A percentile compares a stretch with the other conserved stretches of the same genome.
phyloP scores from a whole-genome alignment of 2,888 invertebrate genomes.

The Lagria hirta region DNA sequence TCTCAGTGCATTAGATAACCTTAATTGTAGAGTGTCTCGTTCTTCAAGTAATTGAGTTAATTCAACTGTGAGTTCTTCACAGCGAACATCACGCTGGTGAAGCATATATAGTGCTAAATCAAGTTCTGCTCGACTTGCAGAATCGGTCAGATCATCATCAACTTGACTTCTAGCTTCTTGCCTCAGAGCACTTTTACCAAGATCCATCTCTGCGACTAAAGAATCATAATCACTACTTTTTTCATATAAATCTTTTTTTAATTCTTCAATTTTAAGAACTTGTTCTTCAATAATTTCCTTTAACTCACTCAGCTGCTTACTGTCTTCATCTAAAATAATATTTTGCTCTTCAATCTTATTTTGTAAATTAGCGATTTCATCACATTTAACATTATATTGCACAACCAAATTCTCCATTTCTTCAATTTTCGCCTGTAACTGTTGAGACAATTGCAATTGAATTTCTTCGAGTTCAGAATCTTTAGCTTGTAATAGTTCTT shows the following conservation, averaged over 20 bases:
- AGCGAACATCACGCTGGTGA: slow-evolving; percentile 82
- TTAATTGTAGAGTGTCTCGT: slow-evolving; percentile 79
- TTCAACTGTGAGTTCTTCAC: slow-evolving; percentile 84
- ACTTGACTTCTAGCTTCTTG: slow-evolving; percentile 8
- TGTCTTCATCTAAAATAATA: slow-evolving; percentile 58
- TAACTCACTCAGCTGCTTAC: slow-evolving; percentile 60
- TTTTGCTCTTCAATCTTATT: slow-evolving; percentile 60
- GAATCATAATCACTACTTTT: slow-evolving; percentile 62
- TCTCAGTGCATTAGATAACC: slow-evolving; percentile 77
- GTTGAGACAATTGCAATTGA: slow-evolving; percentile 36
- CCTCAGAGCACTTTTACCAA: slow-evolving; percentile 22
- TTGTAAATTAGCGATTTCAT: slow-evolving; percentile 59
- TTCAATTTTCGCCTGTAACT: slow-evolving; percentile 5
- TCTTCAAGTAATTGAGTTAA: slow-evolving; percentile 81
- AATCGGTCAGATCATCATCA: slow-evolving; percentile 41
- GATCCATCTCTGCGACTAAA: slow-evolving; percentile 50
- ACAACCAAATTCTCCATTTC: slow-evolving; percentile 18
- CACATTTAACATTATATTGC: slow-evolving; percentile 51
- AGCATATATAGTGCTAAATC: slow-evolving; percentile 82
- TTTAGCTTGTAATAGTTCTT: slow-evolving; percentile 42
- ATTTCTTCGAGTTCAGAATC: slow-evolving; percentile 43
- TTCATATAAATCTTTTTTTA: slow-evolving; percentile 67
- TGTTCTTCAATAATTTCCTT: slow-evolving; percentile 67
- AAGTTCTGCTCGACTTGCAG: slow-evolving; percentile 63
- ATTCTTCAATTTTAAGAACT: slow-evolving; percentile 70